These are phyloP conservation scores for Xerus inauris DNA, from an alignment of 2,113 vertebrate genomes.

Conservation along the genomic window DNA sequence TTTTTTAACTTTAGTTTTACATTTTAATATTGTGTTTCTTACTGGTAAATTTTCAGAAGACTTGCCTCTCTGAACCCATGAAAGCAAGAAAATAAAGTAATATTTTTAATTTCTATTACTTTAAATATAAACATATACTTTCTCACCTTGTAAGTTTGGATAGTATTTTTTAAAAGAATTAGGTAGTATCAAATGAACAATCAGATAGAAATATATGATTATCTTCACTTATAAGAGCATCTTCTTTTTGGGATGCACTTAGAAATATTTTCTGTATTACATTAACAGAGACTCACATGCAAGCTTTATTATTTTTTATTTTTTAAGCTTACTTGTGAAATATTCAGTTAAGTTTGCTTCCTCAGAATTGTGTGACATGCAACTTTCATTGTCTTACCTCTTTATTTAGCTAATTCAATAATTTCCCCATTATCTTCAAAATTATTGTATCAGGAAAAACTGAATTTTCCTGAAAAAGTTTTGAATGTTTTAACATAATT, in stretches of 20 bases:
- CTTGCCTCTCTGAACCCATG: neutral
- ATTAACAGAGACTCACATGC: neutral
- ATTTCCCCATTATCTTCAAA: neutral
- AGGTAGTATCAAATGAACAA: neutral
- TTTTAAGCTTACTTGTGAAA: neutral
- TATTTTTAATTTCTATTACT: neutral
- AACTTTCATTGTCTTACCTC: neutral
- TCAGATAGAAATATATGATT: neutral
- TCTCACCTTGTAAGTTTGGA: neutral
- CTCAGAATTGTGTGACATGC: neutral
- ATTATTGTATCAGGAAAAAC: neutral
- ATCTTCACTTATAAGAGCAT: neutral
- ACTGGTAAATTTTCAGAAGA: neutral
- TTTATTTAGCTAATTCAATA: neutral
- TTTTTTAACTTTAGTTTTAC: neutral
- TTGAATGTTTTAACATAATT: neutral
- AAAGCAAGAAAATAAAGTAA: neutral
- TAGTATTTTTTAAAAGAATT: neutral
- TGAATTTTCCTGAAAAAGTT: neutral
- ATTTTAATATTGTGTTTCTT: neutral
- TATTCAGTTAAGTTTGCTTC: neutral
- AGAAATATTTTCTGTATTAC: neutral
- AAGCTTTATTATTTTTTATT: neutral
- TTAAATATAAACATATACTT: neutral
- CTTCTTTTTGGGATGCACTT: neutral